These are phyloP conservation scores for Nebria brevicollis DNA, from an alignment of 2,888 invertebrate genomes.

Conservation along the genomic window DNA sequence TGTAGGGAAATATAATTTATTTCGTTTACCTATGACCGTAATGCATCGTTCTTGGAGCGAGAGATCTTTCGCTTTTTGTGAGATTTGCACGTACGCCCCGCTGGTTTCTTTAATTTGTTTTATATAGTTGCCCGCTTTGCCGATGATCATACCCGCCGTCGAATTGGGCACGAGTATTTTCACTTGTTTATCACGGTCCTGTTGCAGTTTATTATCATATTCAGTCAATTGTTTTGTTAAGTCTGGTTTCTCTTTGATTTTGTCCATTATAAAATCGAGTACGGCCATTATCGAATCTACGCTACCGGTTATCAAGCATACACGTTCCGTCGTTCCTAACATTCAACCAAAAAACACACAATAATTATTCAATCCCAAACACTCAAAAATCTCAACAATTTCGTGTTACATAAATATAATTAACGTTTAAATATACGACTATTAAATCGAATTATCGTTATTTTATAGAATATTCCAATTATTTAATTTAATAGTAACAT, in stretches of 20 bases:
- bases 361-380: background rate
- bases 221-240: slow-evolving; percentile 84
- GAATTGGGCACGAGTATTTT: slow-evolving; percentile 97
- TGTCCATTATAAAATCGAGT: slow-evolving; percentile 93
- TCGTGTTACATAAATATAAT: too few species aligned
- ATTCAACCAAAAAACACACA: background rate
- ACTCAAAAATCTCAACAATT: background rate
- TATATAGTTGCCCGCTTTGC: slow-evolving; percentile 95
- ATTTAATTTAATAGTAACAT: too few species aligned
- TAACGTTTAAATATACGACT: too few species aligned
- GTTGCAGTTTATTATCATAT: slow-evolving; percentile 83
- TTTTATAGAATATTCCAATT: too few species aligned
- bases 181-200: slow-evolving; percentile 93
- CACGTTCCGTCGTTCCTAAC: slow-evolving; percentile 90
- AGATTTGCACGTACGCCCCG: slow-evolving; percentile 95
- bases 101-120: slow-evolving; percentile 95
- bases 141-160: slow-evolving; percentile 97
- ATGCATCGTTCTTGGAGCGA: slow-evolving; percentile 94
- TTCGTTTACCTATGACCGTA: slow-evolving; percentile 83
- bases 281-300: slow-evolving; percentile 92
- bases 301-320: slow-evolving; percentile 92
- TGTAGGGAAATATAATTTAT: background rate
- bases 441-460: too few species aligned
- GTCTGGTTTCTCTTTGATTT: slow-evolving; percentile 94
- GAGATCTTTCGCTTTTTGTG: slow-evolving; percentile 95